Conservation (phyloP, 2,888 invertebrate species). For the Seira musarum region DNA sequence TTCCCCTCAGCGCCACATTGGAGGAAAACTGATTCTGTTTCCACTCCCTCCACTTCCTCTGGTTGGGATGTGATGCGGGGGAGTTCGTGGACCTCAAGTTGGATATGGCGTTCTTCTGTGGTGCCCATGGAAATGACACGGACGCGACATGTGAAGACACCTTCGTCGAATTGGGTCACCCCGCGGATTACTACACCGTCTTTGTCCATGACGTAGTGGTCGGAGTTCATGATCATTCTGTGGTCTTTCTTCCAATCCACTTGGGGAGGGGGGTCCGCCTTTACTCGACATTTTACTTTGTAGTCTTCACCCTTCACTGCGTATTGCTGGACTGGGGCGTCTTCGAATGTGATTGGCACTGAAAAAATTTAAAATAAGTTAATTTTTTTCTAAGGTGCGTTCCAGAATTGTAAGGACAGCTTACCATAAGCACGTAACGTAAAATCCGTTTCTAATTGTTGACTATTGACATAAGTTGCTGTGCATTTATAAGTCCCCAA, state of each 20-base stretch:
- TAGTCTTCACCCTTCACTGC: conserved; percentile 84
- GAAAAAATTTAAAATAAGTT: conserved; percentile 51
- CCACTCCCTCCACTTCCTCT: conserved; percentile 79
- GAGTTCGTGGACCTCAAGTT: conserved; percentile 77
- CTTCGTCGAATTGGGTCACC: conserved; percentile 87
- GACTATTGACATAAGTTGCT: conserved; percentile 80
- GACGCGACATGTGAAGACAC: conserved; percentile 89
- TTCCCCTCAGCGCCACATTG: conserved; percentile 87
- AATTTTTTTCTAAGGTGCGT: neutral
- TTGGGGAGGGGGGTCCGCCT: conserved; percentile 74
- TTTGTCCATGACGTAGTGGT: conserved; percentile 82
- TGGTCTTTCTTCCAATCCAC: conserved; percentile 89
- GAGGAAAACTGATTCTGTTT: conserved; percentile 84
- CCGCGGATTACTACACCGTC: conserved; percentile 85
- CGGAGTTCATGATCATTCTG: conserved; percentile 78
- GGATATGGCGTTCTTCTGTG: conserved; percentile 83
- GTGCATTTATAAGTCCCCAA: conserved; percentile 80
- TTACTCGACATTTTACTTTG: conserved; percentile 86
- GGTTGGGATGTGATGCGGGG: conserved; percentile 72
- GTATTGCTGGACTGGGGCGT: conserved; percentile 88
- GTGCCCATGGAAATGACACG: conserved; percentile 87
- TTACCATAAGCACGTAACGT: conserved; percentile 67
- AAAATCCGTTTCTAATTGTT: conserved; percentile 59
- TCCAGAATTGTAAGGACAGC: neutral
- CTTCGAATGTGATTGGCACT: conserved; percentile 90